phyloP scores from a whole-genome alignment of 2,888 invertebrate genomes.

The Dynastes hyllus region DNA sequence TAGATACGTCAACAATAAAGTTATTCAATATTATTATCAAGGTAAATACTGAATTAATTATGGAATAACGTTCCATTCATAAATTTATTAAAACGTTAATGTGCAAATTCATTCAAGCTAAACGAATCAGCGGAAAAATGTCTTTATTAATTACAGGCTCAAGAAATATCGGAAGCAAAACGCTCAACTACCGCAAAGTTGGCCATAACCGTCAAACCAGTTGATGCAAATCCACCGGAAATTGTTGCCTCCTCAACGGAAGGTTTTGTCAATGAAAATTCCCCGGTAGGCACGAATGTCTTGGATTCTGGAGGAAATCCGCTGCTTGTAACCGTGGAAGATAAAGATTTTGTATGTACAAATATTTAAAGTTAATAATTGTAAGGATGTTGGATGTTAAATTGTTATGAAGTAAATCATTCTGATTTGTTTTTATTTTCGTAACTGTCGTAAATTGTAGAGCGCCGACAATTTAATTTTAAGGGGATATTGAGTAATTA shows the following conservation, averaged over 20 bases:
- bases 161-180: slow-evolving; percentile 85
- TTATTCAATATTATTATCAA: slow-evolving; percentile 87
- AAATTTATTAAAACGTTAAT: background rate
- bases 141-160: slow-evolving; percentile 75
- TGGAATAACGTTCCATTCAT: background rate
- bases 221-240: slow-evolving; percentile 89
- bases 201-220: slow-evolving; percentile 86
- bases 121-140: background rate
- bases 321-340: slow-evolving; percentile 83
- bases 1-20: slow-evolving; percentile 85
- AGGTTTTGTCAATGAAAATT: slow-evolving; percentile 89
- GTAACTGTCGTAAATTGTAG: background rate
- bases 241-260: slow-evolving; percentile 82
- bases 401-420: background rate
- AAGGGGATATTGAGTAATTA: background rate
- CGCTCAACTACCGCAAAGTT: slow-evolving; percentile 89
- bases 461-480: background rate
- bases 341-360: slow-evolving; percentile 87
- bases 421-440: background rate
- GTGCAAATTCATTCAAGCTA: background rate
- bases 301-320: slow-evolving; percentile 79
- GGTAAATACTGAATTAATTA: slow-evolving; percentile 76
- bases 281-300: slow-evolving; percentile 88
- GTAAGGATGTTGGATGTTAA: background rate
- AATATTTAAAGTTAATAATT: slow-evolving; percentile 5